These are phyloP conservation scores for Apantesis nais DNA, from an alignment of 2,888 invertebrate species.

Conservation along the genomic window DNA sequence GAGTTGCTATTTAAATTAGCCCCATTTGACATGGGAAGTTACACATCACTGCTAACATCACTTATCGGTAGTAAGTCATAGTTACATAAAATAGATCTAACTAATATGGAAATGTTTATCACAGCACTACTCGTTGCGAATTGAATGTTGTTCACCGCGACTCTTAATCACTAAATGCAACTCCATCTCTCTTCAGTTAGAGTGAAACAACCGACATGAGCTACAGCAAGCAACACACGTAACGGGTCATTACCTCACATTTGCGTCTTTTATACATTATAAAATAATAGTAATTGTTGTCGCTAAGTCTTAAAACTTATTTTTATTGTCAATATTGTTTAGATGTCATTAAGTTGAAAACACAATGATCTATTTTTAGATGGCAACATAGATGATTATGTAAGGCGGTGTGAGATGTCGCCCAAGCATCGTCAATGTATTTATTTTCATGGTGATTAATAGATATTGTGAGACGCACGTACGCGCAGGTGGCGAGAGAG, in stretches of 20 bases:
- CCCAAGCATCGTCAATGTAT: constrained; percentile 73
- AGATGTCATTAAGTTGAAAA: constrained; percentile 73
- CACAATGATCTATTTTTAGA: constrained; percentile 74
- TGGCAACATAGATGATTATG: constrained; percentile 74
- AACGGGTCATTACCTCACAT: constrained; percentile 82
- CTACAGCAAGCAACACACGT: constrained; percentile 63
- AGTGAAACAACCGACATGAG: constrained; percentile 61
- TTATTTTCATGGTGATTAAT: constrained; percentile 79
- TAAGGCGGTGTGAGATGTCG: constrained; percentile 67
- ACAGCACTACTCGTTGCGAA: constrained; percentile 38
- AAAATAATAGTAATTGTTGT: constrained; percentile 78
- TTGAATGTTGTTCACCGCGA: constrained; percentile 3
- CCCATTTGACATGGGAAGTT: constrained; percentile 36
- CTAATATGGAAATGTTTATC: constrained; percentile 32
- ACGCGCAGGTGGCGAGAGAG: constrained; percentile 62
- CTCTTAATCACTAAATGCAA: constrained; percentile 20
- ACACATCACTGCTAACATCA: constrained; percentile 62
- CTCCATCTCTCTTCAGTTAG: constrained; percentile 62
- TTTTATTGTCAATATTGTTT: constrained; percentile 75
- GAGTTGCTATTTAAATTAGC: constrained; percentile 30
- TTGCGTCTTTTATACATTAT: constrained; percentile 73
- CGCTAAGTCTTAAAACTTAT: constrained; percentile 75
- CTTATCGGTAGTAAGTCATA: constrained; percentile 40
- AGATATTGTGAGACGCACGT: constrained; percentile 82
- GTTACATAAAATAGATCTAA: constrained; percentile 37